Evolutionary conservation across 2,113 vertebrate genomes (phyloP).

Genomic region (Ictidomys tridecemlineatus): DNA sequence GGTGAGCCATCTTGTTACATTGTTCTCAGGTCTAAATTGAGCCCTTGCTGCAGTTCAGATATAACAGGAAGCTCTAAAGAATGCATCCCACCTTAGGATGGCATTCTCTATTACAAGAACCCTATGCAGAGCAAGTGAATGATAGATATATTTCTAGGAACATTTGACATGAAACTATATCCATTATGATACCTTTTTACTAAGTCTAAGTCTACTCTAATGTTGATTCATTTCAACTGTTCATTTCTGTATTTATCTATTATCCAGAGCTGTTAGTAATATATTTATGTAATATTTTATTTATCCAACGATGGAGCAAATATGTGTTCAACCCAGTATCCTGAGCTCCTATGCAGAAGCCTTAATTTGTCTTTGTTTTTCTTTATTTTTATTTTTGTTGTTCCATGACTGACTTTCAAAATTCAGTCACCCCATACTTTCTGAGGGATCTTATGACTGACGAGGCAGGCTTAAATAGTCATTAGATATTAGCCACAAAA

Average conservation of each 20-base stretch:
- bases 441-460: background rate
- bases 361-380: background rate
- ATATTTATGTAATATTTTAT: background rate
- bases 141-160: background rate
- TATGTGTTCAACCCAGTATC: background rate
- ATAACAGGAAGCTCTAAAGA: background rate
- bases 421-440: slow-evolving; percentile 10
- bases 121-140: background rate
- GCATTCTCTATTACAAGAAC: background rate
- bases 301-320: background rate
- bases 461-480: background rate
- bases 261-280: background rate
- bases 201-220: slow-evolving; percentile 17
- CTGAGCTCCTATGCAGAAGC: background rate
- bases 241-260: slow-evolving; percentile 12
- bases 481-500: background rate
- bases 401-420: slow-evolving; percentile 39
- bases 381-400: background rate
- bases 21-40: background rate
- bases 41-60: background rate
- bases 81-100: background rate
- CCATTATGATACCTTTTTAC: background rate
- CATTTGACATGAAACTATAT: background rate
- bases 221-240: background rate
- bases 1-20: background rate